A percentile compares a stretch with the other conserved stretches of the same genome.
These are phyloP conservation scores for Drosophila robusta DNA, from an alignment of 2,888 invertebrate species.

Conservation along the genomic window DNA sequence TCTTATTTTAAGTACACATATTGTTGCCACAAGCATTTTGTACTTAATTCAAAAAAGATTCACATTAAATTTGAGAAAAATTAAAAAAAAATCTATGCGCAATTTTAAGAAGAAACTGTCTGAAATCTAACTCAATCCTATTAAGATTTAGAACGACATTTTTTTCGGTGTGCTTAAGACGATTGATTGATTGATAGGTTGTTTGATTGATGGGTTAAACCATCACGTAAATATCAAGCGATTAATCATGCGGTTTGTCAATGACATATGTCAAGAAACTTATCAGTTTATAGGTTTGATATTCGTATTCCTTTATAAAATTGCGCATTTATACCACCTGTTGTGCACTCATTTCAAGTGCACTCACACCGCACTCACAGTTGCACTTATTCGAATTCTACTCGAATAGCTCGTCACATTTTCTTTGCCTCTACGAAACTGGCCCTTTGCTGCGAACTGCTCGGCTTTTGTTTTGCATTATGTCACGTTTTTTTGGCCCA, in stretches of 20 bases:
- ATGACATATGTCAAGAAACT: background rate
- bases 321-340: constrained; percentile 5
- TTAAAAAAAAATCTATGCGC: too few species aligned
- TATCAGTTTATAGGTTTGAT: too few species aligned
- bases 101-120: too few species aligned
- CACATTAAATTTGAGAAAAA: too few species aligned
- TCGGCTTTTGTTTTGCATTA: constrained; percentile 38
- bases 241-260: constrained; percentile 9
- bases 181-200: background rate
- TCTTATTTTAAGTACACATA: too few species aligned
- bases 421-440: background rate
- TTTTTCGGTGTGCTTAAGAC: background rate
- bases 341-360: background rate
- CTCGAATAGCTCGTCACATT: background rate
- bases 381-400: constrained; percentile 8
- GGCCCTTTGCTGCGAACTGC: constrained; percentile 6
- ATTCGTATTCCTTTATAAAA: background rate
- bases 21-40: too few species aligned
- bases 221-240: constrained; percentile 1
- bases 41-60: too few species aligned
- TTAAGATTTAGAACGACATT: background rate
- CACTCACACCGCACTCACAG: background rate
- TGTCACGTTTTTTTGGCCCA: constrained; percentile 57
- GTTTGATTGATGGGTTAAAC: background rate
- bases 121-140: too few species aligned